Evolutionary conservation across 2,797 vertebrate species (phyloP).

Genomic region (Pangasius krempfi): DNA sequence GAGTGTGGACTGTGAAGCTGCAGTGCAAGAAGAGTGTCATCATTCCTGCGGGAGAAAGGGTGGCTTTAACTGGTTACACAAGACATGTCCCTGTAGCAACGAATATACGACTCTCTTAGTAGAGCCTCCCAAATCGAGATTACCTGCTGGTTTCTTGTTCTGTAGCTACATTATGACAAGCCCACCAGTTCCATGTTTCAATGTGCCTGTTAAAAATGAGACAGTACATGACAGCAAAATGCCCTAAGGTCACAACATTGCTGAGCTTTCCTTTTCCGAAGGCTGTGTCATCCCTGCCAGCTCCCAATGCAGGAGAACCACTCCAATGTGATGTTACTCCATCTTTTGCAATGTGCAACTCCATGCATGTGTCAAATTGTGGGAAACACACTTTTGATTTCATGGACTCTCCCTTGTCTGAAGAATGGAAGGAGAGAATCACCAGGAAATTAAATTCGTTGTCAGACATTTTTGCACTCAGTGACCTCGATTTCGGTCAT

Average conservation of each 20-base stretch:
- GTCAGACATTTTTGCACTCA: conserved; percentile 24
- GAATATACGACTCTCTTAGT: neutral
- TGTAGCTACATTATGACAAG: conserved; percentile 40
- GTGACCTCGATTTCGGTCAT: too few species aligned
- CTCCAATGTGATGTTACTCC: neutral
- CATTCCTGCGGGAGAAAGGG: conserved; percentile 34
- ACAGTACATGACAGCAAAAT: conserved; percentile 29
- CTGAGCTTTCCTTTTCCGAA: neutral
- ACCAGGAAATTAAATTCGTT: conserved; percentile 14
- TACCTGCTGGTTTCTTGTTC: conserved; percentile 20
- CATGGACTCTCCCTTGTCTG: conserved; percentile 5
- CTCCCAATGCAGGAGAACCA: neutral
- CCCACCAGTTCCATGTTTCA: neutral
- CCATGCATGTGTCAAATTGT: conserved; percentile 12
- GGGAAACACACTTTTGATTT: conserved; percentile 4
- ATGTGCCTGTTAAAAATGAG: conserved; percentile 29
- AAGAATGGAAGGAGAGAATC: conserved; percentile 36
- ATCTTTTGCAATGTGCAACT: neutral
- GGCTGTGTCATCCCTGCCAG: neutral
- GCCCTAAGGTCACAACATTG: neutral
- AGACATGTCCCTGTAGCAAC: neutral
- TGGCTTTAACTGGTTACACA: conserved; percentile 15
- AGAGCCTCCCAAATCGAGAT: neutral
- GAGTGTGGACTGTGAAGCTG: neutral
- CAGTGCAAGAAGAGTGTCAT: conserved; percentile 27